phyloP scores from a whole-genome alignment of 2,797 vertebrate species.

The Propithecus deckenii region DNA sequence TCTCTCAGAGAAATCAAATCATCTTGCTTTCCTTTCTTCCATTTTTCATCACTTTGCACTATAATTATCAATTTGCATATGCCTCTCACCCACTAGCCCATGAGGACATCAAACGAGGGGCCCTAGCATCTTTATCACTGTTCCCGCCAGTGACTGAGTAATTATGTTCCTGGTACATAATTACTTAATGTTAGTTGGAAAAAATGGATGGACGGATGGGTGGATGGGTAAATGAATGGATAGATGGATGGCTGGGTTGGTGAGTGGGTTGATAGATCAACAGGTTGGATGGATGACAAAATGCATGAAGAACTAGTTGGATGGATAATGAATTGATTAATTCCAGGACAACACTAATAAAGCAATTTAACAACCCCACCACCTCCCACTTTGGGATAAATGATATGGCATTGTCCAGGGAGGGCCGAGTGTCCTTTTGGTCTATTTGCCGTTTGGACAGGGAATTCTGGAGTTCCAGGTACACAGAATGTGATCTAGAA shows the following conservation, averaged over 20 bases:
- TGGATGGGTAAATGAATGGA: neutral
- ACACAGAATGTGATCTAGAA: neutral
- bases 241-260: neutral
- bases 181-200: neutral
- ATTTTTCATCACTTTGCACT: neutral
- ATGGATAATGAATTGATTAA: neutral
- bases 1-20: neutral
- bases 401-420: neutral
- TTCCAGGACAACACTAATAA: neutral
- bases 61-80: neutral
- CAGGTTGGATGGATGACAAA: neutral
- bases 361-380: neutral
- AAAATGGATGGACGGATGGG: neutral
- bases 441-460: neutral
- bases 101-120: too few relatives aligned
- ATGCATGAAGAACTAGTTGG: neutral
- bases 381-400: neutral
- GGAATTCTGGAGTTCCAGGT: neutral
- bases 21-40: neutral
- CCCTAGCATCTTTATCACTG: neutral
- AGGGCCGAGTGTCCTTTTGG: neutral
- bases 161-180: neutral
- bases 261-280: neutral
- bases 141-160: neutral
- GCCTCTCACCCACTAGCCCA: neutral